These are phyloP conservation scores for Eugnorisma glareosa DNA, from an alignment of 2,888 invertebrate species.

Conservation along the genomic window DNA sequence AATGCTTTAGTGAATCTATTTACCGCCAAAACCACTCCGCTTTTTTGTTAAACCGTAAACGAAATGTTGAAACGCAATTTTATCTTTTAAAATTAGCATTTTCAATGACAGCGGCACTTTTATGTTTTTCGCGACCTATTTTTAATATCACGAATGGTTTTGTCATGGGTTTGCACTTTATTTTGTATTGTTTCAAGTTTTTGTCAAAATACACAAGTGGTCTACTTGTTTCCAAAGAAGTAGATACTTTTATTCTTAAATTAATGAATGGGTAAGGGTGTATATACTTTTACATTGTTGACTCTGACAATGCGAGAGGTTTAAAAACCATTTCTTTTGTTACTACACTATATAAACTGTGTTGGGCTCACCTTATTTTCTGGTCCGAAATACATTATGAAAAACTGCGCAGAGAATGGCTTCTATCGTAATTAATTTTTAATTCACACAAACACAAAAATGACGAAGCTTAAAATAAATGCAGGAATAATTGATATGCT, in stretches of 20 bases:
- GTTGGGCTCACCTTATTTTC: background rate
- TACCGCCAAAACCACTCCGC: slow-evolving; percentile 81
- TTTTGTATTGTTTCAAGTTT: slow-evolving; percentile 16
- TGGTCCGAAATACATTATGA: slow-evolving; percentile 2
- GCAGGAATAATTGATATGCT: slow-evolving; percentile 77
- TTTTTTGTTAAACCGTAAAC: slow-evolving; percentile 74
- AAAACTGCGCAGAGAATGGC: background rate
- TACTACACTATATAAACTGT: too few species aligned
- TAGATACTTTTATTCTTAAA: background rate
- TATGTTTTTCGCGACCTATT: slow-evolving; percentile 40
- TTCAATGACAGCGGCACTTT: slow-evolving; percentile 47
- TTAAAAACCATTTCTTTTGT: background rate
- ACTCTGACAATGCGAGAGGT: background rate
- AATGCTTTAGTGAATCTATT: slow-evolving; percentile 88
- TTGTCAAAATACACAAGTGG: background rate
- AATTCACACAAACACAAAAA: slow-evolving; percentile 60
- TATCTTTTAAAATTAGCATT: slow-evolving; percentile 68
- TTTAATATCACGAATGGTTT: slow-evolving; percentile 49
- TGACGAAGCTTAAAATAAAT: slow-evolving; percentile 67
- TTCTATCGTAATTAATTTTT: slow-evolving; percentile 29
- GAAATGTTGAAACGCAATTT: slow-evolving; percentile 72
- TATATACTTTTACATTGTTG: slow-evolving; percentile 21
- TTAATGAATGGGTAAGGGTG: background rate
- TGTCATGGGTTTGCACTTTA: slow-evolving; percentile 30
- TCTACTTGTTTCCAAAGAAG: background rate